Base-by-base conservation (phyloP, 2,888 invertebrate genomes). In the Philopedon plagiatum region DNA sequence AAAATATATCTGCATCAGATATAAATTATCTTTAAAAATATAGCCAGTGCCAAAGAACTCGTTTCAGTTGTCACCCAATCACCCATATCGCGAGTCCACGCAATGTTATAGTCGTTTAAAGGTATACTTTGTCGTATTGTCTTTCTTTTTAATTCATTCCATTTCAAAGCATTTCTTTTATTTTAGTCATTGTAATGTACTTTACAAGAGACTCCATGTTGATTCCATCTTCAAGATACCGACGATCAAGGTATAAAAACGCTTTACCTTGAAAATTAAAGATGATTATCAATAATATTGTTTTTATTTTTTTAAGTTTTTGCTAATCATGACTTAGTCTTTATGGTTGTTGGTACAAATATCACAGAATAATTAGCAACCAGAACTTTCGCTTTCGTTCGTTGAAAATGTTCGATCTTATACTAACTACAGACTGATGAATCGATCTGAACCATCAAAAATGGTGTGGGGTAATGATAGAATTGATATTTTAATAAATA, bases 141-240 rank as follows among this genome's bases (percentile, higher is more conserved):
- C 19, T 51, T 56, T 19, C 8, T 19, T 39, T 61, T 54, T 61
- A 57, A 54, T 66, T 49, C 21, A 13, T 18, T 41, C 60, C 39
- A 21, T 62, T 62, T 61, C 34, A 44, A 34, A 37, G 5, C 44
- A 60, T 69, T 69, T 62, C 56, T 69, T 62, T 69, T 62, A 67
- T 69, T 69, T 69, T 62, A 62, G 44, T 61, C 62, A 62, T 69
- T 69, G 69, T 69, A 68, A 54, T 37, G 60, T 34, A 23, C 49
- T 23, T 23, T 49, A 51, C 51, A 51, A 51, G 60, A 19, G 54
- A 61, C 54, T 68, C 39, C 68, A 26, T 62, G 69, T 69, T 56
- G 69, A 69, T 78, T 82, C 79, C 61, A 72, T 67, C 62, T 72
- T 32, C 19, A 29, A 60, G 66, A 72, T 67, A 66, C 63, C 49